Percentiles rank a stretch among this genome's conserved stretches.
Conservation (phyloP, 2,797 vertebrate species). For the Remorina albescens region DNA sequence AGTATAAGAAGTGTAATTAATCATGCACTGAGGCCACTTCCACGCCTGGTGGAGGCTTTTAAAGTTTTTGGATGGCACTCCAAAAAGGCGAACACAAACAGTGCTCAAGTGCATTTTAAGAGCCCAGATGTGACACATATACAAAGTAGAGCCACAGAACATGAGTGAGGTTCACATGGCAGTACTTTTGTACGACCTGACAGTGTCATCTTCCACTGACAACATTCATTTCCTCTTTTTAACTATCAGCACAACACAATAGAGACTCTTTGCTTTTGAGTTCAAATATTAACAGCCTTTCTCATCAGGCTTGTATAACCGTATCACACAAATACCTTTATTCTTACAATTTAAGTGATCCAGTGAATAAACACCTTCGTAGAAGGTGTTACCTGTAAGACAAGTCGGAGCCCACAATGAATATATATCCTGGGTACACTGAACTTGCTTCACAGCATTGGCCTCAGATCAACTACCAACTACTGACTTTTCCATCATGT, state of each 20-base stretch:
- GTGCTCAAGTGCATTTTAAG: constrained; percentile 14
- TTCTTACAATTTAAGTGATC: too few species aligned
- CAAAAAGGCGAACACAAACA: constrained; percentile 23
- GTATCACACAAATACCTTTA: too few species aligned
- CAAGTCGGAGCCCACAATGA: too few species aligned
- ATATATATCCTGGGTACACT: too few species aligned
- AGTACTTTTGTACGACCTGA: background rate
- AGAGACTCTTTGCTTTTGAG: too few species aligned
- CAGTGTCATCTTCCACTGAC: background rate
- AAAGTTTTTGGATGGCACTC: constrained; percentile 34
- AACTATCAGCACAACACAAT: background rate
- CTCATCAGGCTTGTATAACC: too few species aligned
- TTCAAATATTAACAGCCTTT: too few species aligned
- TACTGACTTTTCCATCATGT: too few species aligned
- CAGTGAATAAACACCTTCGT: too few species aligned
- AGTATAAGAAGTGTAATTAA: constrained; percentile 23
- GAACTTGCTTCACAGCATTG: background rate
- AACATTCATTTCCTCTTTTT: background rate
- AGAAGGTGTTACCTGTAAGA: too few species aligned
- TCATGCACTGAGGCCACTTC: constrained; percentile 28
- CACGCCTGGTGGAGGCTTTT: constrained; percentile 17
- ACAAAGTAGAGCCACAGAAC: background rate
- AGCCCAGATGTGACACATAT: background rate
- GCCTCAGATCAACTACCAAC: too few species aligned
- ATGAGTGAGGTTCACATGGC: background rate